A percentile compares a stretch with the other conserved stretches of the same genome.
phyloP scores from a whole-genome alignment of 2,888 invertebrate species.

The Drosophila pseudotalamancana region DNA sequence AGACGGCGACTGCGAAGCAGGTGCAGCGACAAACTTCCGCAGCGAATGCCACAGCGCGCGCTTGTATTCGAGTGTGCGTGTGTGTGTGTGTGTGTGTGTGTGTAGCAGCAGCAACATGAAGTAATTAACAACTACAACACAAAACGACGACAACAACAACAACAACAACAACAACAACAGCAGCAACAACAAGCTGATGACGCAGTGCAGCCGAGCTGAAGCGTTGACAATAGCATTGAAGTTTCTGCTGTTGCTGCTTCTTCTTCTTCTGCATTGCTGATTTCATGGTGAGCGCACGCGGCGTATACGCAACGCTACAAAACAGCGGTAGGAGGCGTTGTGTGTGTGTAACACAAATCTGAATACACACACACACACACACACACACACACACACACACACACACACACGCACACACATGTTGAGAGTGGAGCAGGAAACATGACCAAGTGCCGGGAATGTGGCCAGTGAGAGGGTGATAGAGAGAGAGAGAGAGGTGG shows the following conservation, averaged over 20 bases:
- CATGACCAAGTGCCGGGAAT: conserved; percentile 77
- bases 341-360: conserved; percentile 39
- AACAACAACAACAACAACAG: conserved; percentile 38
- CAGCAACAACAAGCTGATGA: conserved; percentile 49
- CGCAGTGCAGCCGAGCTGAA: conserved; percentile 63
- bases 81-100: conserved; percentile 55
- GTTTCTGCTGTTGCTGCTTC: conserved; percentile 15
- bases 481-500: not conserved
- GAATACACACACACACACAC: too few species aligned
- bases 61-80: conserved; percentile 36
- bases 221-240: conserved; percentile 77
- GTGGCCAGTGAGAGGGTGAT: conserved; percentile 24
- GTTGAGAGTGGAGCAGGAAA: conserved; percentile 59
- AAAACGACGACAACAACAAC: conserved; percentile 40
- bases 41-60: conserved; percentile 48
- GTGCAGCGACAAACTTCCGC: conserved; percentile 74
- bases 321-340: conserved; percentile 7
- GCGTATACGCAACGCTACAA: conserved; percentile 68
- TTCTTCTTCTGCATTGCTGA: conserved; percentile 27
- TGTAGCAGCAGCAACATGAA: conserved; percentile 66
- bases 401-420: too few species aligned
- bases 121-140: conserved; percentile 77
- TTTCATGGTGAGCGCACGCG: conserved; percentile 65
- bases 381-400: too few species aligned
- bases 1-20: conserved; percentile 65